These are phyloP conservation scores for Dromaius novaehollandiae DNA, from an alignment of 2,113 vertebrate species.

Conservation along the genomic window DNA sequence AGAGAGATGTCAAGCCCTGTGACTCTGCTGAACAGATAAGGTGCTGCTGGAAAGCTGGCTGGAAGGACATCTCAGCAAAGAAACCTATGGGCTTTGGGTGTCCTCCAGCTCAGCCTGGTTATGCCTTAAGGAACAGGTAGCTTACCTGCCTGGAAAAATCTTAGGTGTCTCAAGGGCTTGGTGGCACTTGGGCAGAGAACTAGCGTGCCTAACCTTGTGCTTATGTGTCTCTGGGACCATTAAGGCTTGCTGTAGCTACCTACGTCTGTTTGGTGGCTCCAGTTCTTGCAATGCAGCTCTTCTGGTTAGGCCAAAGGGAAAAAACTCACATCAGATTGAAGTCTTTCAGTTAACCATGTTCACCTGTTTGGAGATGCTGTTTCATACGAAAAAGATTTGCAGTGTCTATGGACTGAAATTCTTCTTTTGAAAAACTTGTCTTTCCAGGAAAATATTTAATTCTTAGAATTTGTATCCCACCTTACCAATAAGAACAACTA, in stretches of 20 bases:
- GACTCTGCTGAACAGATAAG: background rate
- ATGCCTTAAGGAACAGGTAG: background rate
- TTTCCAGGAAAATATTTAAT: background rate
- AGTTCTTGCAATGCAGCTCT: background rate
- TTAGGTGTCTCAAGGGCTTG: background rate
- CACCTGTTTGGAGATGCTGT: background rate
- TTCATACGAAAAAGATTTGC: background rate
- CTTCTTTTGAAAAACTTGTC: background rate
- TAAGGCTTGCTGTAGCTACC: background rate
- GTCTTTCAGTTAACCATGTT: background rate
- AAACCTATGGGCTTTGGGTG: fast-evolving
- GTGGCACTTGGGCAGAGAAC: background rate
- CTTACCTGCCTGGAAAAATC: background rate
- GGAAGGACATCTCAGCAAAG: background rate
- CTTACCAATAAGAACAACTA: background rate
- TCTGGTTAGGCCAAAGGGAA: background rate
- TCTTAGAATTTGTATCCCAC: background rate
- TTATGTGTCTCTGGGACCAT: background rate
- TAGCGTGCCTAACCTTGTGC: background rate
- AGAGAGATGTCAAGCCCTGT: background rate
- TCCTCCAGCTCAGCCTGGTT: background rate
- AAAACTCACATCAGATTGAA: background rate
- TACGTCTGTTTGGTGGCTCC: background rate
- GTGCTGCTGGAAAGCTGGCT: background rate
- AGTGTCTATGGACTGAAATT: background rate